Conservation (phyloP, 2,113 vertebrate genomes). For the Gopherus evgoodei region DNA sequence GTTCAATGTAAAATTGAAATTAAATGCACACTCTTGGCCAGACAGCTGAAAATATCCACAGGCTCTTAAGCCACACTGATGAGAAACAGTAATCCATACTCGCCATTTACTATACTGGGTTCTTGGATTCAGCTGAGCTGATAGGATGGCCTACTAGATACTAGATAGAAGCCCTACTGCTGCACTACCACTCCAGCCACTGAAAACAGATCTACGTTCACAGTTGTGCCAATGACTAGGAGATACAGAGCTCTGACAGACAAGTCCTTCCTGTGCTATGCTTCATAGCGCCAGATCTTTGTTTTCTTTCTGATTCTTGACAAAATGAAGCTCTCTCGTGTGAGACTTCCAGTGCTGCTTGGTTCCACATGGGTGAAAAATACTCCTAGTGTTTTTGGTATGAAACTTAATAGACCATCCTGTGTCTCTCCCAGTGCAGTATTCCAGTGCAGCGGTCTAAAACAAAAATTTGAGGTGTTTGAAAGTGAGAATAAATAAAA, state of each 20-base stretch:
- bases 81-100: background rate
- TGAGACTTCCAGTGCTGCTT: background rate
- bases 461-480: background rate
- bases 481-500: background rate
- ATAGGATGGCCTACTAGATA: background rate
- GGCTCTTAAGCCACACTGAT: conserved; percentile 12
- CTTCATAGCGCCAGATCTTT: conserved; percentile 16
- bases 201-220: background rate
- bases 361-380: background rate
- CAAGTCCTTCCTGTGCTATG: background rate
- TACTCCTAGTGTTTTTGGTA: background rate
- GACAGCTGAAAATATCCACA: background rate
- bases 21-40: background rate
- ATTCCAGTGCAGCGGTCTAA: background rate
- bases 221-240: conserved; percentile 25
- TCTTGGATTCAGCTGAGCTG: background rate
- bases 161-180: background rate
- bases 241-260: background rate
- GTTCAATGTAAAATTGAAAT: conserved; percentile 8
- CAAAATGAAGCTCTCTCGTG: background rate
- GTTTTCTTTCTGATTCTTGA: conserved; percentile 6
- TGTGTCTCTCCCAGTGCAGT: background rate
- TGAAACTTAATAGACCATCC: background rate
- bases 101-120: background rate
- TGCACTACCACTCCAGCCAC: background rate